Evolutionary conservation across 1,140 invertebrate species (phyloP).

Genomic region (Plectrocnemia conspersa): DNA sequence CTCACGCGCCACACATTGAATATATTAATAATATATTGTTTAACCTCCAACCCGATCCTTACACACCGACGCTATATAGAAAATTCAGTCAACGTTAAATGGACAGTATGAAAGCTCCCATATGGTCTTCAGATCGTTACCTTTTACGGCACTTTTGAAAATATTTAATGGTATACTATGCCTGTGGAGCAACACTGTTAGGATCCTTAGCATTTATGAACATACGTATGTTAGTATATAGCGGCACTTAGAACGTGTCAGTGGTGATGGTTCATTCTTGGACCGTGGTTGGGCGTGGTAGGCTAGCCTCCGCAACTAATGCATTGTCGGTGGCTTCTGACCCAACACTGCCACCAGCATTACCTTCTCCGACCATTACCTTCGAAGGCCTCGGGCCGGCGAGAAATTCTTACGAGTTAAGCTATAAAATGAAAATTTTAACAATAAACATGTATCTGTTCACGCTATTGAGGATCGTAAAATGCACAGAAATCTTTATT

Average conservation of each 20-base stretch:
- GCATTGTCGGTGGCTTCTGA: conserved; percentile 32
- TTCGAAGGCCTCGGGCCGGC: conserved; percentile 3
- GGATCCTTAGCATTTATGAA: background rate
- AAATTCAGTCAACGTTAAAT: background rate
- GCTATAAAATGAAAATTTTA: no score
- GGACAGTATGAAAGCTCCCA: background rate
- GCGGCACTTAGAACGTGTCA: background rate
- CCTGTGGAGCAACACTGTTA: background rate
- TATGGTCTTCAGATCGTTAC: background rate
- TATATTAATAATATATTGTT: no score
- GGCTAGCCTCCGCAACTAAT: conserved; percentile 21
- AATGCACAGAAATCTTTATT: no score
- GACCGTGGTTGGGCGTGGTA: conserved; percentile 10
- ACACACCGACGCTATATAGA: background rate
- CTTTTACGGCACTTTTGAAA: background rate
- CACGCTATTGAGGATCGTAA: no score
- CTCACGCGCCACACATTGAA: no score
- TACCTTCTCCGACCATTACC: conserved; percentile 14
- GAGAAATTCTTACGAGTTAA: no score
- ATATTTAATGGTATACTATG: background rate
- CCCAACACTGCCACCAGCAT: conserved; percentile 31
- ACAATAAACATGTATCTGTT: no score
- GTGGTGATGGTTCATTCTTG: conserved; percentile 9
- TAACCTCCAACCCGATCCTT: background rate
- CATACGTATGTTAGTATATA: background rate